These are phyloP conservation scores for Drosophila atripex DNA, from an alignment of 2,888 invertebrate genomes.

Conservation along the genomic window DNA sequence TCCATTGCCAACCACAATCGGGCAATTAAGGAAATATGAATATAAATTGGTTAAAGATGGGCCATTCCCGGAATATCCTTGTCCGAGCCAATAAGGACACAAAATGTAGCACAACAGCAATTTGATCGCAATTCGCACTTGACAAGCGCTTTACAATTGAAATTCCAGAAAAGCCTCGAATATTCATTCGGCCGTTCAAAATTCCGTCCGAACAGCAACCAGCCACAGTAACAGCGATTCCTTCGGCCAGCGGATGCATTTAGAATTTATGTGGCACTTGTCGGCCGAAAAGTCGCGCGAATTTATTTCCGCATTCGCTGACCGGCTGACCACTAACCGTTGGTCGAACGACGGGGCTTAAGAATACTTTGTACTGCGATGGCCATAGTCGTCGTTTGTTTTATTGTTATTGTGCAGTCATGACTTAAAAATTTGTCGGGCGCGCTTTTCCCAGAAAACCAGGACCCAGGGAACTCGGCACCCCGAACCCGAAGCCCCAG, in stretches of 20 bases:
- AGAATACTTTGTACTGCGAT: constrained; percentile 66
- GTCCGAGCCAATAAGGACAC: constrained; percentile 4
- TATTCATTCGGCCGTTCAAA: constrained; percentile 9
- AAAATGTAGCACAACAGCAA: constrained; percentile 23
- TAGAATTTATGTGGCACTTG: constrained; percentile 79
- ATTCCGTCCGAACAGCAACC: not conserved
- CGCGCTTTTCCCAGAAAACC: constrained; percentile 40
- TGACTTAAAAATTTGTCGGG: constrained; percentile 78
- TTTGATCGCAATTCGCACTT: constrained; percentile 44
- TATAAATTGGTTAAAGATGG: constrained; percentile 40
- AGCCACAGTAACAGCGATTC: constrained; percentile 7
- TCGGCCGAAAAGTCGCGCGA: constrained; percentile 72
- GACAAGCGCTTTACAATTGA: constrained; percentile 61
- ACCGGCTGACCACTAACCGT: constrained; percentile 58
- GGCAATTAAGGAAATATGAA: constrained; percentile 46
- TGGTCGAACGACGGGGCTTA: constrained; percentile 62
- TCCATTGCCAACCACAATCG: constrained; percentile 38
- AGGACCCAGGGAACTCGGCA: no score
- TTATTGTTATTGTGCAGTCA: constrained; percentile 80
- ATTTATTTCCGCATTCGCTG: constrained; percentile 79
- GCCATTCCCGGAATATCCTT: constrained; percentile 24
- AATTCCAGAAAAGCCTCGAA: constrained; percentile 48
- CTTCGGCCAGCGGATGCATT: constrained; percentile 68
- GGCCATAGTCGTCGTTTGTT: constrained; percentile 65
- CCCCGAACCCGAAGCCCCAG: not conserved